Conservation (phyloP, 1,140 invertebrate species). For the Anoplophora glabripennis region DNA sequence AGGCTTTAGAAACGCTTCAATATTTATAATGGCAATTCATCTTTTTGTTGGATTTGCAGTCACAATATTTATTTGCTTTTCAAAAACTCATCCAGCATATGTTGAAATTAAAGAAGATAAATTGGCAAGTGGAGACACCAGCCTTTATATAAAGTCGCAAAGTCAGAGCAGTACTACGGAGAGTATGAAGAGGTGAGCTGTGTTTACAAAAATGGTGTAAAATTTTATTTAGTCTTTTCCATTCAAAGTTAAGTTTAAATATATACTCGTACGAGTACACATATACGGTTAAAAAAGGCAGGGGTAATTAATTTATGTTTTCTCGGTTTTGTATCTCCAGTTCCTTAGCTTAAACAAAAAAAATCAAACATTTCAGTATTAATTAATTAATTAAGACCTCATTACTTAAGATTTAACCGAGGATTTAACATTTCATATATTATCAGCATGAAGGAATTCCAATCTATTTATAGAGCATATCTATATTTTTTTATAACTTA, state of each 20-base stretch:
- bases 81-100: slow-evolving; percentile 25
- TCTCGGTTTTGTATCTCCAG: too few relatives aligned
- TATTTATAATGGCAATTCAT: slow-evolving; percentile 70
- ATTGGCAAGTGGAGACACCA: slow-evolving; percentile 33
- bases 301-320: not conserved
- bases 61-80: slow-evolving; percentile 32
- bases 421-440: not conserved
- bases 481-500: not conserved
- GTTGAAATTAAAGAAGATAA: slow-evolving; percentile 44
- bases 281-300: not conserved
- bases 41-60: slow-evolving; percentile 54
- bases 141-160: slow-evolving; percentile 1
- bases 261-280: not conserved
- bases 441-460: not conserved
- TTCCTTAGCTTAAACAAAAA: too few relatives aligned
- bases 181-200: slow-evolving; percentile 37
- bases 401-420: not conserved
- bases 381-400: too few relatives aligned
- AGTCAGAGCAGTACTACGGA: slow-evolving; percentile 35
- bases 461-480: too few relatives aligned
- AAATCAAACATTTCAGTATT: too few relatives aligned
- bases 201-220: not conserved
- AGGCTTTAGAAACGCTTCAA: slow-evolving; percentile 66
- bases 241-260: not conserved
- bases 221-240: not conserved